phyloP scores from a whole-genome alignment of 2,113 vertebrate species.

The Xiphophorus maculatus region DNA sequence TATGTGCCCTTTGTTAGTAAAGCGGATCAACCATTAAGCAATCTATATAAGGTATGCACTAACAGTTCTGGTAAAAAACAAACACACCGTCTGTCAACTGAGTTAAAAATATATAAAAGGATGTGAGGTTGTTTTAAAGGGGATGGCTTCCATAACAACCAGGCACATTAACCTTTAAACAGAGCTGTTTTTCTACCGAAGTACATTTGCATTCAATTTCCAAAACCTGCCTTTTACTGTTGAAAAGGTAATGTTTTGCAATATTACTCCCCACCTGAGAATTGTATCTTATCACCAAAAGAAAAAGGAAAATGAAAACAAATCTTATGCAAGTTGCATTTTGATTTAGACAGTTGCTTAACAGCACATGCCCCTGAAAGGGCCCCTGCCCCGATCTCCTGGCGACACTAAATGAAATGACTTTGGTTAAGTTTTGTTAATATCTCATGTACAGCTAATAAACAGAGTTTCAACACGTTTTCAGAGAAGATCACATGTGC shows the following conservation, averaged over 20 bases:
- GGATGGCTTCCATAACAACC: constrained; percentile 2
- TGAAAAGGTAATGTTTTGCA: neutral
- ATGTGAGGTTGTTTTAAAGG: neutral
- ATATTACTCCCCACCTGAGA: constrained; percentile 1
- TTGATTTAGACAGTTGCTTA: constrained; percentile 6
- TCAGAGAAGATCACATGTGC: neutral
- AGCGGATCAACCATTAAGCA: neutral
- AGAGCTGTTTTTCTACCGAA: neutral
- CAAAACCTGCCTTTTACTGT: neutral
- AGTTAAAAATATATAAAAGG: neutral
- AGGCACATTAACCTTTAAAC: neutral
- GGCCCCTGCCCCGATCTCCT: constrained; percentile 41
- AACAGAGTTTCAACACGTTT: neutral
- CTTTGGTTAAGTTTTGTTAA: constrained; percentile 58
- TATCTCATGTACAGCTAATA: constrained; percentile 60
- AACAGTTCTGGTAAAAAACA: neutral
- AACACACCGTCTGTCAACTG: neutral
- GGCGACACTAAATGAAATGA: constrained; percentile 55
- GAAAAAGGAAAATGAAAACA: constrained; percentile 22
- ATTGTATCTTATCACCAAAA: constrained; percentile 12
- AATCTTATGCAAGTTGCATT: constrained; percentile 1
- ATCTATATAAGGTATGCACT: neutral
- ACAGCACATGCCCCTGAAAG: constrained; percentile 2
- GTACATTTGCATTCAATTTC: constrained; percentile 10
- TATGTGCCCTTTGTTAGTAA: neutral